Percentiles rank a stretch among this genome's conserved stretches.
These are phyloP conservation scores for Operophtera brumata DNA, from an alignment of 2,888 invertebrate species.

Conservation along the genomic window DNA sequence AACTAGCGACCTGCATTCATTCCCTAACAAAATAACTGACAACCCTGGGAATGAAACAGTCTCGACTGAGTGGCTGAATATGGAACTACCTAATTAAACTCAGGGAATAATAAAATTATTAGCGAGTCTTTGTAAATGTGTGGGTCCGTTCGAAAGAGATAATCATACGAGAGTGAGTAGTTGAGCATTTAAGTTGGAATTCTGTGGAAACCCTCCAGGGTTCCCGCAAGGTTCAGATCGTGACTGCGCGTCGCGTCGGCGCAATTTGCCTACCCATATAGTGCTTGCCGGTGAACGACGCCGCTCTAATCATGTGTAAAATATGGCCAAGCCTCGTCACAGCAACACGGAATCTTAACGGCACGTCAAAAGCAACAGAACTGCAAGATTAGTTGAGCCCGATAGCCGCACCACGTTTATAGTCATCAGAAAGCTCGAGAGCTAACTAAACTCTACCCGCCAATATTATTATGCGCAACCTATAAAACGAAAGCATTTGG, in stretches of 20 bases:
- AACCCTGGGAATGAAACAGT: constrained; percentile 47
- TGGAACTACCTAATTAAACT: constrained; percentile 31
- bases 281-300: constrained; percentile 64
- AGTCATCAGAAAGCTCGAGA: constrained; percentile 36
- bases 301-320: constrained; percentile 77
- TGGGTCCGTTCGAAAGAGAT: constrained; percentile 14
- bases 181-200: constrained; percentile 76
- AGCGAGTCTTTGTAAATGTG: constrained; percentile 9
- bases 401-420: constrained; percentile 63
- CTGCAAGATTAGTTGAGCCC: constrained; percentile 67
- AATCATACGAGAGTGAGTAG: constrained; percentile 26
- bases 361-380: constrained; percentile 68
- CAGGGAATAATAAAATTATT: constrained; percentile 18
- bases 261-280: constrained; percentile 81
- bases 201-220: constrained; percentile 74
- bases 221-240: constrained; percentile 78
- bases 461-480: background rate
- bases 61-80: constrained; percentile 34
- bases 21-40: constrained; percentile 51
- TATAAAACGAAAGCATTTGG: background rate
- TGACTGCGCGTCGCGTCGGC: constrained; percentile 75
- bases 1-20: constrained; percentile 60
- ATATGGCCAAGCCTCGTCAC: constrained; percentile 74
- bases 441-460: background rate
- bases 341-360: constrained; percentile 65